phyloP scores from a whole-genome alignment of 2,888 invertebrate genomes.

The Danaus chrysippus region DNA sequence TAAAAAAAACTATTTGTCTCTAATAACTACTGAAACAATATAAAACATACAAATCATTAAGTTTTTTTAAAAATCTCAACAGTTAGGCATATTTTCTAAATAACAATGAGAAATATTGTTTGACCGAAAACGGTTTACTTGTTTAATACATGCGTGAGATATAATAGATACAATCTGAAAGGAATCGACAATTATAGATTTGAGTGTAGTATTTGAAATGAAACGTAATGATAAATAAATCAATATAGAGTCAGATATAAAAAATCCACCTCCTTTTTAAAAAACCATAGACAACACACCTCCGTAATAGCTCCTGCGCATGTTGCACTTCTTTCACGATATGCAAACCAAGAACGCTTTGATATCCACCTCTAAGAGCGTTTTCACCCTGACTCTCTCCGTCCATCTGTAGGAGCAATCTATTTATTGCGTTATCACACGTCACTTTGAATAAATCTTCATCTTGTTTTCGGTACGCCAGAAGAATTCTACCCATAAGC shows the following conservation, averaged over 20 bases:
- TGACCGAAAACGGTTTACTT: too few relatives aligned
- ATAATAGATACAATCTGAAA: too few relatives aligned
- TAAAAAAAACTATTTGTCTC: too few relatives aligned
- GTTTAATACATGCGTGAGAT: too few relatives aligned
- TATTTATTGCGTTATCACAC: conserved; percentile 59
- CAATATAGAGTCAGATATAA: background rate
- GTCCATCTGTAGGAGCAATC: conserved; percentile 59
- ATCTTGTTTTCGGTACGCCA: conserved; percentile 75
- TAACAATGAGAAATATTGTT: too few relatives aligned
- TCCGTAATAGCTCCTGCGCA: conserved; percentile 55
- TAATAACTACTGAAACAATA: too few relatives aligned
- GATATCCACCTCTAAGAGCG: conserved; percentile 66
- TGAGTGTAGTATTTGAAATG: too few relatives aligned
- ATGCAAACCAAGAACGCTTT: conserved; percentile 67
- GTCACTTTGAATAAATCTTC: conserved; percentile 53
- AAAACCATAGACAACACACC: conserved; percentile 38
- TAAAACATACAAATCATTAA: too few relatives aligned
- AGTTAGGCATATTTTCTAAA: too few relatives aligned
- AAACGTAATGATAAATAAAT: conserved; percentile 5
- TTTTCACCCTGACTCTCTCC: conserved; percentile 63
- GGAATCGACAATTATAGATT: too few relatives aligned
- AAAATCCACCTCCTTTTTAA: background rate
- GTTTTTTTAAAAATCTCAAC: too few relatives aligned
- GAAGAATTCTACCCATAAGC: conserved; percentile 84
- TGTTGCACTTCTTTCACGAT: conserved; percentile 65